phyloP scores from a whole-genome alignment of 1,140 invertebrate genomes.

The Plodia interpunctella region DNA sequence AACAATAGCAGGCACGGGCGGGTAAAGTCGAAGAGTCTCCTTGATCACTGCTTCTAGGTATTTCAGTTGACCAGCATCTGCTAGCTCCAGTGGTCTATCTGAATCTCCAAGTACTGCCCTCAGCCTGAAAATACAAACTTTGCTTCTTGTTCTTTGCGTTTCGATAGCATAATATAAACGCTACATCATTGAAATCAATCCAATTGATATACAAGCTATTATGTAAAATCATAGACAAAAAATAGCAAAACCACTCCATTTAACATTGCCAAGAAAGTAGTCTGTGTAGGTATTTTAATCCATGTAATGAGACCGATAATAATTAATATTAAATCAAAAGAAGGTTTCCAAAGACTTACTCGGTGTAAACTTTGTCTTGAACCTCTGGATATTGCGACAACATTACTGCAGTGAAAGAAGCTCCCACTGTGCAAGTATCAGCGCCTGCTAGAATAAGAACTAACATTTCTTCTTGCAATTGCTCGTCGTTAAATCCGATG shows the following conservation, averaged over 20 bases:
- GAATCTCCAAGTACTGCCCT: constrained; percentile 31
- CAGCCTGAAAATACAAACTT: constrained; percentile 29
- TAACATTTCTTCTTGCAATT: constrained; percentile 33
- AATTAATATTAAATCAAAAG: too few species aligned
- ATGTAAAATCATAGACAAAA: too few species aligned
- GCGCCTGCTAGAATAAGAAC: constrained; percentile 36
- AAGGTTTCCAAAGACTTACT: constrained; percentile 30
- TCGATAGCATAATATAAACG: too few species aligned
- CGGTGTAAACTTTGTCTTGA: constrained; percentile 36
- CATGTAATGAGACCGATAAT: too few species aligned
- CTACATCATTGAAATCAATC: too few species aligned
- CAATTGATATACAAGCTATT: too few species aligned
- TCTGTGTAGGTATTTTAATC: too few species aligned
- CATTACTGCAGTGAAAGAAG: constrained; percentile 26
- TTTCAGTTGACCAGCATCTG: constrained; percentile 78
- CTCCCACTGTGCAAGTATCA: constrained; percentile 35
- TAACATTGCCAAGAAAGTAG: too few species aligned
- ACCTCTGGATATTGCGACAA: constrained; percentile 33
- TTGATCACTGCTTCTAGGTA: constrained; percentile 81
- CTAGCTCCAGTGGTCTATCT: constrained; percentile 29
- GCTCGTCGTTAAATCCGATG: constrained; percentile 12
- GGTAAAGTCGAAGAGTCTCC: constrained; percentile 80
- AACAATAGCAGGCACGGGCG: constrained; percentile 79
- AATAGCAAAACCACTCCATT: too few species aligned
- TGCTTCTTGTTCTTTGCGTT: too few species aligned